phyloP scores from a whole-genome alignment of 2,797 vertebrate genomes.

The Triplophysa yarkandensis region DNA sequence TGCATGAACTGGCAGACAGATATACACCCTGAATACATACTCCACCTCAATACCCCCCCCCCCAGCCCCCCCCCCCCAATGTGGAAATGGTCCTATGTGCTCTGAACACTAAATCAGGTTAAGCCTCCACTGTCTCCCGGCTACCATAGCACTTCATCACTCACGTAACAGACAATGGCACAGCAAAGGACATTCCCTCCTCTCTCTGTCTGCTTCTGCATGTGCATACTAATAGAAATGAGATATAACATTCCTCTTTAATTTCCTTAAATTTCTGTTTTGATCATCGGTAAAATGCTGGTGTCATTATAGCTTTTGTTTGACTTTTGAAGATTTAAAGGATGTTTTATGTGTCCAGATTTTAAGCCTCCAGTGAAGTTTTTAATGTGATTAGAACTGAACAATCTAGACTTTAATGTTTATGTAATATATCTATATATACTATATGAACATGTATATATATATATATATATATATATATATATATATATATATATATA shows the following conservation, averaged over 20 bases:
- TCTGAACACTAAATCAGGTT: conserved; percentile 60
- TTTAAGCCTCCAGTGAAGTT: background rate
- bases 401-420: background rate
- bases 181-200: conserved; percentile 39
- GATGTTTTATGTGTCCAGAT: background rate
- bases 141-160: conserved; percentile 54
- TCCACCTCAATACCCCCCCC: background rate
- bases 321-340: background rate
- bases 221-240: conserved; percentile 24
- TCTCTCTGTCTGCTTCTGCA: conserved; percentile 38
- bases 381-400: background rate
- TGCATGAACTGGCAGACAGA: conserved; percentile 15
- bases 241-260: conserved; percentile 13
- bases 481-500: too few species aligned
- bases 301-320: background rate
- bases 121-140: conserved; percentile 48
- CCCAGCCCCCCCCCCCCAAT: conserved; percentile 14
- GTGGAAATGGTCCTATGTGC: conserved; percentile 51
- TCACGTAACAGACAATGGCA: conserved; percentile 47
- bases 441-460: too few species aligned
- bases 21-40: conserved; percentile 20
- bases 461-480: too few species aligned
- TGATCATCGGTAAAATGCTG: background rate
- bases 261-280: conserved; percentile 7
- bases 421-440: too few species aligned